These are phyloP conservation scores for Drusus annulatus DNA, from an alignment of 1,140 invertebrate species.

Conservation along the genomic window DNA sequence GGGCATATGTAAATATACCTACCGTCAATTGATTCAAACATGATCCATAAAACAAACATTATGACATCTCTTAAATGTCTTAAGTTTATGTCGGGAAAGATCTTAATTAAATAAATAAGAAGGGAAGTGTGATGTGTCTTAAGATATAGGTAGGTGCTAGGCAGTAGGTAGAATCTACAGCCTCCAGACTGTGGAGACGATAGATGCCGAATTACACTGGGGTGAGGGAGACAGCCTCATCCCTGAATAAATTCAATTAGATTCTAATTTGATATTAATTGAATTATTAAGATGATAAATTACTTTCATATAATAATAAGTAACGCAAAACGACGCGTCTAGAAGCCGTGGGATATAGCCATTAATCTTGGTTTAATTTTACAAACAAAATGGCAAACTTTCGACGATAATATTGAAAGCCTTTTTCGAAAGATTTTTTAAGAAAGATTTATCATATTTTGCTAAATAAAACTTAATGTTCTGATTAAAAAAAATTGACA, in stretches of 20 bases:
- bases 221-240: constrained; percentile 42
- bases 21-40: too few relatives aligned
- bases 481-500: too few relatives aligned
- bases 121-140: constrained; percentile 3
- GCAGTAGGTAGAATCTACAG: neutral
- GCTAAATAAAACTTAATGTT: neutral
- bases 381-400: constrained; percentile 32
- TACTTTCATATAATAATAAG: constrained; percentile 56
- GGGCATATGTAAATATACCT: too few relatives aligned
- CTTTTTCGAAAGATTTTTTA: neutral
- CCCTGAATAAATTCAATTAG: constrained; percentile 59
- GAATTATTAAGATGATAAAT: constrained; percentile 60
- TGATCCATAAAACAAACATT: too few relatives aligned
- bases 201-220: neutral
- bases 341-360: constrained; percentile 16
- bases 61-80: too few relatives aligned
- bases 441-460: constrained; percentile 4
- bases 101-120: constrained; percentile 13
- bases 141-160: neutral
- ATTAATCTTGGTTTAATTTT: constrained; percentile 43
- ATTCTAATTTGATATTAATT: constrained; percentile 60
- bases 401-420: constrained; percentile 11
- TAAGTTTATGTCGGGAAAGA: neutral
- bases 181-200: too few relatives aligned
- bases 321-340: constrained; percentile 42